A percentile compares a stretch with the other conserved stretches of the same genome.
phyloP scores from a whole-genome alignment of 2,797 vertebrate genomes.

The Arnoldichthys spilopterus region DNA sequence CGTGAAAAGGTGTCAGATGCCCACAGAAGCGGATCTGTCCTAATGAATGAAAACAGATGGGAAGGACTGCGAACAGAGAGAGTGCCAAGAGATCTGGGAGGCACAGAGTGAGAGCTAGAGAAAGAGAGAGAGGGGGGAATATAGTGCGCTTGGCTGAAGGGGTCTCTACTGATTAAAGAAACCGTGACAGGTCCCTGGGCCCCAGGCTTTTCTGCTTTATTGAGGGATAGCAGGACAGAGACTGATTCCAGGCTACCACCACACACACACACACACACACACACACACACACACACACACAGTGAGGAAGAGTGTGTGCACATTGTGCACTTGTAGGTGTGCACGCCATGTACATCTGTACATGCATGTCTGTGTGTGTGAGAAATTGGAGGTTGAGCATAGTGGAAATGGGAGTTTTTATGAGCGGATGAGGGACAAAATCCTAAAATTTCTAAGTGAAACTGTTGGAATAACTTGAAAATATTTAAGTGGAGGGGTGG shows the following conservation, averaged over 20 bases:
- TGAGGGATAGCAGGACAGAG: slow-evolving; percentile 24
- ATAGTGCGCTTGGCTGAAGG: slow-evolving; percentile 25
- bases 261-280: neutral
- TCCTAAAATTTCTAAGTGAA: no score
- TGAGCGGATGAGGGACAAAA: no score
- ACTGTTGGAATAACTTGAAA: no score
- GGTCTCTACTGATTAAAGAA: slow-evolving; percentile 50
- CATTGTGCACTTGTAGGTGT: neutral
- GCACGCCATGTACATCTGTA: no score
- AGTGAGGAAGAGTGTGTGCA: neutral
- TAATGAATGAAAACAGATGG: slow-evolving; percentile 86
- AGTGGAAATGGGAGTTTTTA: no score
- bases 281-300: neutral
- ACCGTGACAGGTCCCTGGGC: slow-evolving; percentile 42
- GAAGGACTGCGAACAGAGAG: slow-evolving; percentile 63
- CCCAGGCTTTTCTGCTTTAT: slow-evolving; percentile 35
- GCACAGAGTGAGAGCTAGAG: slow-evolving; percentile 55
- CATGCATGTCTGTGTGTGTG: no score
- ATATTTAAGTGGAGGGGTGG: no score
- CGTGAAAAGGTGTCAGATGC: slow-evolving; percentile 79
- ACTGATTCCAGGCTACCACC: slow-evolving; percentile 19
- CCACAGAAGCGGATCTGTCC: slow-evolving; percentile 75
- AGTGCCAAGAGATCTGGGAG: slow-evolving; percentile 68
- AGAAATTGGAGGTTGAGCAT: no score
- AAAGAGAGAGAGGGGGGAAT: slow-evolving; percentile 44